Base-by-base conservation (phyloP, 2,797 vertebrate genomes). In the Bovichtus variegatus region DNA sequence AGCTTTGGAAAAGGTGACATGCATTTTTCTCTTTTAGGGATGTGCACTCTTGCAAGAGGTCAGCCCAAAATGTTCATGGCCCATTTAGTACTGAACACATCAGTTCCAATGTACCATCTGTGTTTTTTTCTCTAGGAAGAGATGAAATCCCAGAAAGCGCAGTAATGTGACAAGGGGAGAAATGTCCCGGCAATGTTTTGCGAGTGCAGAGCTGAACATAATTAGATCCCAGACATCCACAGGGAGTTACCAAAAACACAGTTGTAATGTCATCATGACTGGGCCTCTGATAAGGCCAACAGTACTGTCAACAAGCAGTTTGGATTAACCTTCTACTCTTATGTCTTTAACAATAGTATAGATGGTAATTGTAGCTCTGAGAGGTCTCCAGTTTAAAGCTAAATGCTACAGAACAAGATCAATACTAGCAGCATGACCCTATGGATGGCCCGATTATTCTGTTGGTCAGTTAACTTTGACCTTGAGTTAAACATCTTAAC, bases 81-180 rank as follows among this genome's bases (percentile, higher is more conserved):
- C 87, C 90, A 91, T 94, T 92, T 90, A 86, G 76, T 89, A 83
- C 68, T 78, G 83, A 93, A 88, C 86, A 91, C 87, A 89, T 91
- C 76, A 68, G 74, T 79, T 92, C 84, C 86, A 83, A 65, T 76
- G 88, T 78, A 87, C 87, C 93, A 91, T 94, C 91, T 93, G 91
- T 92, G 91, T 92, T 91, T 90, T 85, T 79, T 85, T 79, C 84
- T 87, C 73, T 21, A 61, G 71, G 68, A 88, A 82, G 70, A 90
- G 76, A 86, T 78, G 68, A 88, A 90, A 89, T 92, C 84, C 89
- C 87, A 90, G 74, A 89, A 90, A 82, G 81, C 71, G 65, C 76
- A 70, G 81, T 73, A 76, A 91, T 85, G 84, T 90, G 86, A 81
- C 87, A 88, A 80, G 61, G 74, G 79, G 69, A 89, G 71, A 86